Evolutionary conservation across 1,140 invertebrate genomes (phyloP).

Genomic region (Lasioglossum baleicum): DNA sequence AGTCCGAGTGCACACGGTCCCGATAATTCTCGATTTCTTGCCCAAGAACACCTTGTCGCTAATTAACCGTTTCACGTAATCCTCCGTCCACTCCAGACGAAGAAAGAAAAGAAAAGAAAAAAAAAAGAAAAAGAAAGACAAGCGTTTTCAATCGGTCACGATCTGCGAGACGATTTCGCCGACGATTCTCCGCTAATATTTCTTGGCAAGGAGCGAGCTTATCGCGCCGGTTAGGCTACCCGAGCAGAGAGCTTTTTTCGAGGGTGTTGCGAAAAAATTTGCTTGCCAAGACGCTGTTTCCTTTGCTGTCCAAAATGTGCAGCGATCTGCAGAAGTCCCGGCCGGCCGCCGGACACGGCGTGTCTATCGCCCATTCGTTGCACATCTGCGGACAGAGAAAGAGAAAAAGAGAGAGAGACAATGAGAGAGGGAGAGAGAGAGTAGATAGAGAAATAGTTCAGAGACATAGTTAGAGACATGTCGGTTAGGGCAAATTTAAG

Average conservation of each 20-base stretch:
- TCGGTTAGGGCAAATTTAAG: background rate
- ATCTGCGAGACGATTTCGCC: background rate
- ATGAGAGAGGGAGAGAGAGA: constrained; percentile 4
- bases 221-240: constrained; percentile 1
- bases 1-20: background rate
- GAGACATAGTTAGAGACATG: too few relatives aligned
- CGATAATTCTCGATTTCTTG: background rate
- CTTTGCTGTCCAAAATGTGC: constrained; percentile 84
- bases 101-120: background rate
- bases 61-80: background rate
- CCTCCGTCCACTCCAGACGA: background rate
- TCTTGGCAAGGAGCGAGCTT: constrained; percentile 24
- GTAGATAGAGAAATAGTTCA: too few relatives aligned
- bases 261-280: constrained; percentile 38
- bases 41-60: background rate
- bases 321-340: constrained; percentile 84
- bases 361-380: constrained; percentile 85
- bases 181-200: background rate
- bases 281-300: constrained; percentile 82
- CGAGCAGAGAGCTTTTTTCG: background rate
- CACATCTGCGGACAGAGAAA: constrained; percentile 78
- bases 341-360: constrained; percentile 83
- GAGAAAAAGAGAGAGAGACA: constrained; percentile 23
- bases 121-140: too few relatives aligned
- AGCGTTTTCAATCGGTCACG: background rate